A percentile compares a stretch with the other conserved stretches of the same genome.
These are phyloP conservation scores for Cygnus olor DNA, from an alignment of 2,797 vertebrate genomes.

Conservation along the genomic window DNA sequence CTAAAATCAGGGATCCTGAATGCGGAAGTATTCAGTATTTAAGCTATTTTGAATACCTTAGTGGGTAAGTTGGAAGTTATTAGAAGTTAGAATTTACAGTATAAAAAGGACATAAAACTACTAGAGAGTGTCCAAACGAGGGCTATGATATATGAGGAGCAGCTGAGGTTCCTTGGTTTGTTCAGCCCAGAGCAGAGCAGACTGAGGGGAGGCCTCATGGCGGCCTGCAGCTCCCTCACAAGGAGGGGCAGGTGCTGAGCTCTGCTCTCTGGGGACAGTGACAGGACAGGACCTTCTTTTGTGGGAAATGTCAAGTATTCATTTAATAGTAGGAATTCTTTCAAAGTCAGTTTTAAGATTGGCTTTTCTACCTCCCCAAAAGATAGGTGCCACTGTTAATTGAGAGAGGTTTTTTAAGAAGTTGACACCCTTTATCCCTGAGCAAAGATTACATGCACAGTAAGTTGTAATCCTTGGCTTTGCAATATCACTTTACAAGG, in stretches of 20 bases:
- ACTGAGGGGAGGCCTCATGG: too few species aligned
- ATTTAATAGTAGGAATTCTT: neutral
- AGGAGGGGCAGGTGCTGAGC: too few species aligned
- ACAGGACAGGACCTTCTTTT: neutral
- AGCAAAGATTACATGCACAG: conserved; percentile 76
- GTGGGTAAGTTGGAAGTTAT: neutral
- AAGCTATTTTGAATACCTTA: neutral
- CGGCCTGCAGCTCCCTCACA: too few species aligned
- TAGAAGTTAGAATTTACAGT: too few species aligned
- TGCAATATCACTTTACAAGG: conserved; percentile 79
- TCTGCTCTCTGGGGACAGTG: too few species aligned
- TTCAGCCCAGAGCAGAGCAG: too few species aligned
- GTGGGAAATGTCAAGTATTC: neutral
- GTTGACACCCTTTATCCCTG: conserved; percentile 74
- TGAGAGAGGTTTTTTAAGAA: conserved; percentile 65
- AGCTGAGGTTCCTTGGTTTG: too few species aligned
- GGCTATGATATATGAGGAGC: too few species aligned
- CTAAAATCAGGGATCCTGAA: neutral
- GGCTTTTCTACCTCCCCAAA: neutral
- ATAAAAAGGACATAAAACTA: too few species aligned
- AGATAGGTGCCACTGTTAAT: conserved; percentile 12
- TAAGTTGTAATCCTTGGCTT: conserved; percentile 82
- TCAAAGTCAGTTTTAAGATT: conserved; percentile 26
- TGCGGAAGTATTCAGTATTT: neutral
- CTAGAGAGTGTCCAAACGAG: too few species aligned